Evolutionary conservation across 2,113 vertebrate species (phyloP).

Genomic region (Tenebrosternarchus preto): DNA sequence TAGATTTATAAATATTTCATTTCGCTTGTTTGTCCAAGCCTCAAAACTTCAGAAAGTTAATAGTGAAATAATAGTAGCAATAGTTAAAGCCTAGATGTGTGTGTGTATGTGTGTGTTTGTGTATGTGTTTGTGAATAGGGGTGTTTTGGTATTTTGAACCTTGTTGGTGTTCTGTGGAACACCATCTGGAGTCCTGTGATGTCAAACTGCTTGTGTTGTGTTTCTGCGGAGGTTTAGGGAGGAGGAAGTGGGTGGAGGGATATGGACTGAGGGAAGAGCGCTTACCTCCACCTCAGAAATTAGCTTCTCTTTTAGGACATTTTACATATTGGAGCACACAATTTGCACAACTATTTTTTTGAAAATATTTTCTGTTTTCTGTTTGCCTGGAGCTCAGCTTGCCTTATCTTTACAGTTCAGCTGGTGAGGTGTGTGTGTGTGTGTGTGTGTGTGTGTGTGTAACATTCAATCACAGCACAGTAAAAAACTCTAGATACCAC

Average conservation of each 20-base stretch:
- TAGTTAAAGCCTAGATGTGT: too few species aligned
- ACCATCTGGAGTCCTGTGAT: too few species aligned
- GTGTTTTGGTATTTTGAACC: too few species aligned
- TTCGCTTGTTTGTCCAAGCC: too few species aligned
- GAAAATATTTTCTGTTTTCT: neutral
- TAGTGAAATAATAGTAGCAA: too few species aligned
- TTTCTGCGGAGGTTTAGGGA: too few species aligned
- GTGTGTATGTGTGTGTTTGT: too few species aligned
- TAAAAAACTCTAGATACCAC: constrained; percentile 19
- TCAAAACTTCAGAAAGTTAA: too few species aligned
- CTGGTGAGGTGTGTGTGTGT: neutral
- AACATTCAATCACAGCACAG: neutral
- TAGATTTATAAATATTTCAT: too few species aligned
- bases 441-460: constrained; percentile 16
- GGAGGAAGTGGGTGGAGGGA: neutral
- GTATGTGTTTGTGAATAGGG: too few species aligned
- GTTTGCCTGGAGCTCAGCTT: neutral
- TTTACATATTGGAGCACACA: neutral
- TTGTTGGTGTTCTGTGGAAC: too few species aligned
- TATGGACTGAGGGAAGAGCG: neutral
- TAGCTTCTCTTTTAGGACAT: neutral
- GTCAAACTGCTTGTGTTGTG: too few species aligned
- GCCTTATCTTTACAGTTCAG: constrained; percentile 25
- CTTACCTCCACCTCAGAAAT: neutral
- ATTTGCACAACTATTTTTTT: neutral